Evolutionary conservation across 92 coral and sea anemone species (phyloP), one percentile per base, ranked within the genome.

Genomic region (Bergia sp.): DNA sequence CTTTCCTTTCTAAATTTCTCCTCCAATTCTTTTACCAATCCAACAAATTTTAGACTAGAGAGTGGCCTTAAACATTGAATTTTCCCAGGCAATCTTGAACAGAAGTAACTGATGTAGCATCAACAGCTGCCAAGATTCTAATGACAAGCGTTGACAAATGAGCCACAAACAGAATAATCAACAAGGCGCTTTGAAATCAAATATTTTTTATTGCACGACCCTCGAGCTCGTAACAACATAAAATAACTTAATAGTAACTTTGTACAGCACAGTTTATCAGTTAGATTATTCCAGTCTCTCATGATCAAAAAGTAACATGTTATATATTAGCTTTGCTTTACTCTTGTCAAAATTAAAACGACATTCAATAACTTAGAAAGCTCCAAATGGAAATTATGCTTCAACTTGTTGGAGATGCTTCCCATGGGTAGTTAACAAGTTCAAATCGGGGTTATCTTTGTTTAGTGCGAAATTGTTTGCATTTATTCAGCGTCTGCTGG

Each of bases 291-390:
- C 53, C 0, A 76, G 80, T 15, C 21, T 15, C 80, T 75, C 79
- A 29, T 29, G 29, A 29, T 41, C 29, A 44, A 41, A 74, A 74
- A 5, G 69, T 5, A 76, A 20, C 80, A 44, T 50, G 80, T 76
- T 44, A 76, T 76, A 76, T 76, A 76, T 76, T 76, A 76, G 80
- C 80, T 41, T 40, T 76, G 45, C 23, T 76, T 41, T 76, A 76
- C 80, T 39, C 37, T 39, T 41, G 80, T 29, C 5, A 76, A 76
- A 76, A 39, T 76, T 11, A 36, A 76, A 76, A 75, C 49, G 29
- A 76, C 49, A 76, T 44, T 76, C n/a, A 76, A 76, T 76, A 76
- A 76, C 80, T 76, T 76, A 76, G 80, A 40, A 76, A 41, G 6
- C 21, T 40, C 6, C 29, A 20, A 23, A 18, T 21, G 20, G 3